Base-by-base conservation (phyloP, 2,888 invertebrate genomes). In the Drosophila mercatorum region DNA sequence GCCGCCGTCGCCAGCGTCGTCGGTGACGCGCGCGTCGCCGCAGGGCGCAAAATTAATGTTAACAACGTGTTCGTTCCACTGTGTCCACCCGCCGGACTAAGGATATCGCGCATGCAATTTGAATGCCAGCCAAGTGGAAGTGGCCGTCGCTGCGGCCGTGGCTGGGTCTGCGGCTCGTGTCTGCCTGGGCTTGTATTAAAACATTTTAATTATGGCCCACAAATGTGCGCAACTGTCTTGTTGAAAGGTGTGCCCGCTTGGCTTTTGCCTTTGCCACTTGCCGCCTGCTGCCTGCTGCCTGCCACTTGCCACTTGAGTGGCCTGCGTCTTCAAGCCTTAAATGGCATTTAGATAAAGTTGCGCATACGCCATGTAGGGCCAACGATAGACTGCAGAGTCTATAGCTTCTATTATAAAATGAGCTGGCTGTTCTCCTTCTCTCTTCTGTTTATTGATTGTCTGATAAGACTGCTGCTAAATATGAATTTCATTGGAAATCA, bases 21-120 rank as follows among this genome's bases (percentile, higher is more conserved):
- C 62, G 47, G 81, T 60, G 72, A 68, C 83, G 85, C 87, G 89
- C 84, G 88, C 78, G 83, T 83, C 71, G 75, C 72, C 59, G 70
- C 75, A 75, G 82, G 86, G 86, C 87, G 72, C 81, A 84, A 91
- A 91, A 91, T 91, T 90, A 91, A 91, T 91, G 91, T 91, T 91
- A 91, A 91, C 91, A 91, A 82, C 91, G 80, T 91, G 91, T 91
- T 91, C 76, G 72, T 75, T 74, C 68, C 55, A 17, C 31, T 17
- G 46, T 11, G n/a, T 11, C 17, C 41, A 34, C 46, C 26, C 31
- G 5, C 53, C 44, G 55, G 55, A 31, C 52, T 17, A 64, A 71
- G 75, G 75, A 71, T 75, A 46, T 73, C 68, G 71, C 62, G 49
- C 75, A 72, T 75, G 75, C 78, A 75, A 78, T 75, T 78, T 78